A percentile compares a stretch with the other conserved stretches of the same genome.
Conservation (phyloP, 1,140 invertebrate genomes). For the Calosoma granatense region DNA sequence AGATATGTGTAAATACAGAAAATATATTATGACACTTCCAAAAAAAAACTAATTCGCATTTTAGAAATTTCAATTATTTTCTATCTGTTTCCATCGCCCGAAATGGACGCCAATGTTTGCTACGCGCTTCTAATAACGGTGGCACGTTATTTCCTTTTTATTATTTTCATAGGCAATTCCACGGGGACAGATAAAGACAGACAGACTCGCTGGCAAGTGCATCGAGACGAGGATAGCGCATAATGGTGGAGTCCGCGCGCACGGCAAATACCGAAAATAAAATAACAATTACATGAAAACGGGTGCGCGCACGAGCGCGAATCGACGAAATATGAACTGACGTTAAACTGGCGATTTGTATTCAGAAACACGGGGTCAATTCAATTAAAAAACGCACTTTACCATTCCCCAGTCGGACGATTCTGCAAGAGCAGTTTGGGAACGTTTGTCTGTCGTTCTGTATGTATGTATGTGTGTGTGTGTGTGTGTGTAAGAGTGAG, state of each 20-base stretch:
- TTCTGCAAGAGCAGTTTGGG: too few species aligned
- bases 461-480: too few species aligned
- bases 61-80: too few species aligned
- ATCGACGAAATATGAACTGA: constrained; percentile 8
- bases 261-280: neutral
- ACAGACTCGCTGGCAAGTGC: neutral
- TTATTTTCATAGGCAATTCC: neutral
- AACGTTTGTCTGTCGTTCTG: too few species aligned
- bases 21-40: too few species aligned
- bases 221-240: neutral
- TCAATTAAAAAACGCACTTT: constrained; percentile 8
- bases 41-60: too few species aligned
- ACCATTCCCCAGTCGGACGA: neutral
- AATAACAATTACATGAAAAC: constrained; percentile 3
- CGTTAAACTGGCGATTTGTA: constrained; percentile 4
- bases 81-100: too few species aligned
- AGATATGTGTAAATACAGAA: too few species aligned
- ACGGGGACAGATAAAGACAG: neutral
- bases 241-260: neutral
- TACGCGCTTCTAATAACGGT: neutral
- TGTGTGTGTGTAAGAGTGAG: too few species aligned
- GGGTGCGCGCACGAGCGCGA: neutral
- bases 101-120: neutral
- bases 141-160: neutral
- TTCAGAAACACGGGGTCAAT: neutral